Percentiles rank a stretch among this genome's conserved stretches.
Conservation (phyloP, 2,888 invertebrate species). For the Rugalucina vietnamica region DNA sequence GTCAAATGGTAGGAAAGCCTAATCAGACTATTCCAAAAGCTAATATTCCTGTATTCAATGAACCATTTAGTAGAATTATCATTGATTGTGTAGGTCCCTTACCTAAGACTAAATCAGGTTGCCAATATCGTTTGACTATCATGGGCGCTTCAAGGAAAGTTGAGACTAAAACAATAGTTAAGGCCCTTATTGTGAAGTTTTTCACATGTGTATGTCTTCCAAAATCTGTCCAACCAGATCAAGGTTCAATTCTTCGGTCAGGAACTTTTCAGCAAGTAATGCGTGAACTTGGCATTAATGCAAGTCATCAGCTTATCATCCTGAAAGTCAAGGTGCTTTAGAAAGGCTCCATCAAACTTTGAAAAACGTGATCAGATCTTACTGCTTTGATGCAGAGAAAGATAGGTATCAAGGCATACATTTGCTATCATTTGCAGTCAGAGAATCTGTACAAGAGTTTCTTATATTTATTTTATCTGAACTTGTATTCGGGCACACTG, state of each 20-base stretch:
- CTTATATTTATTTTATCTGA: constrained; percentile 63
- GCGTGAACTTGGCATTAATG: constrained; percentile 23
- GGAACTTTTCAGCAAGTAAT: constrained; percentile 50
- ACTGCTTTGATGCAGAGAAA: constrained; percentile 37
- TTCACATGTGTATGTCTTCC: constrained; percentile 26
- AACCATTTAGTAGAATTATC: too few relatives aligned
- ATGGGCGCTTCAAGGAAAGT: too few relatives aligned
- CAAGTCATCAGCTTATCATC: constrained; percentile 19
- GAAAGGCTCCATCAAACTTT: constrained; percentile 52
- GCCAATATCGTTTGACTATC: too few relatives aligned
- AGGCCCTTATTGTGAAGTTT: background rate
- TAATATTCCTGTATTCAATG: too few relatives aligned
- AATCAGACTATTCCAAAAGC: too few relatives aligned
- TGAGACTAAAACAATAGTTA: background rate
- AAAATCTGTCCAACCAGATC: constrained; percentile 53
- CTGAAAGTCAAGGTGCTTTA: constrained; percentile 43
- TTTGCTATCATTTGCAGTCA: constrained; percentile 52
- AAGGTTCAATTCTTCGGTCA: constrained; percentile 61
- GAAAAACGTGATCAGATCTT: constrained; percentile 53
- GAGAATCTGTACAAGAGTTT: constrained; percentile 57
- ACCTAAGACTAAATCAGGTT: too few relatives aligned
- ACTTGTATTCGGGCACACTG: constrained; percentile 58
- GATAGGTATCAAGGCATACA: constrained; percentile 59
- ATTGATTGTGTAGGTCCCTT: too few relatives aligned
- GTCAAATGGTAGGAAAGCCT: too few relatives aligned